Percentiles rank a stretch among this genome's conserved stretches.
These are phyloP conservation scores for Caenorhabditis zanzibari DNA, from an alignment of 2,888 invertebrate genomes.

Conservation along the genomic window DNA sequence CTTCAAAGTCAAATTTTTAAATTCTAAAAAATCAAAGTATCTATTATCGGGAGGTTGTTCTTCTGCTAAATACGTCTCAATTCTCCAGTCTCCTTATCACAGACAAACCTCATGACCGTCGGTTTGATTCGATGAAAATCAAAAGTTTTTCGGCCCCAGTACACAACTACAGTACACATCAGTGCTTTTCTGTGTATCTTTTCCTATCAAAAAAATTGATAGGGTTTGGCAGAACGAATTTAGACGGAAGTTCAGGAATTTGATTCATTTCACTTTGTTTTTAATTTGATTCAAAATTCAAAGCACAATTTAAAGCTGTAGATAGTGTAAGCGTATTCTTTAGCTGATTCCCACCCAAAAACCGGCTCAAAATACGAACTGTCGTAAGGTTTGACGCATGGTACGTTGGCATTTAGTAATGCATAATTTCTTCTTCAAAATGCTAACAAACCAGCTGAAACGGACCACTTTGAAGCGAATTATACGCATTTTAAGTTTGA, in stretches of 20 bases:
- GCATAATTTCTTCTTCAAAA: too few relatives aligned
- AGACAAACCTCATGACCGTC: conserved; percentile 23
- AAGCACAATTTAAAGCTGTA: too few relatives aligned
- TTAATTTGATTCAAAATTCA: neutral
- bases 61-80: conserved; percentile 2
- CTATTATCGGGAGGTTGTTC: neutral
- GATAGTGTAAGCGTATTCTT: too few relatives aligned
- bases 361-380: too few relatives aligned
- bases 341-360: too few relatives aligned
- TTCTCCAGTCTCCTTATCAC: conserved; percentile 1
- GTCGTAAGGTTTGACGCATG: too few relatives aligned
- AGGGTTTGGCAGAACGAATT: conserved; percentile 1
- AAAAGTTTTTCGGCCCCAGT: neutral
- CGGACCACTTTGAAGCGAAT: too few relatives aligned
- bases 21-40: conserved; percentile 19
- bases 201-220: conserved; percentile 3
- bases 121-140: conserved; percentile 26
- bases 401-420: too few relatives aligned
- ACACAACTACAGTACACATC: conserved; percentile 17
- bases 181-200: neutral
- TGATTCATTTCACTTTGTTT: neutral
- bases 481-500: too few relatives aligned
- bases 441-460: too few relatives aligned
- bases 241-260: neutral
- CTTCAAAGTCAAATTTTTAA: too few relatives aligned